Base-by-base conservation (phyloP, 2,888 invertebrate species). In the Melanophora roralis region DNA sequence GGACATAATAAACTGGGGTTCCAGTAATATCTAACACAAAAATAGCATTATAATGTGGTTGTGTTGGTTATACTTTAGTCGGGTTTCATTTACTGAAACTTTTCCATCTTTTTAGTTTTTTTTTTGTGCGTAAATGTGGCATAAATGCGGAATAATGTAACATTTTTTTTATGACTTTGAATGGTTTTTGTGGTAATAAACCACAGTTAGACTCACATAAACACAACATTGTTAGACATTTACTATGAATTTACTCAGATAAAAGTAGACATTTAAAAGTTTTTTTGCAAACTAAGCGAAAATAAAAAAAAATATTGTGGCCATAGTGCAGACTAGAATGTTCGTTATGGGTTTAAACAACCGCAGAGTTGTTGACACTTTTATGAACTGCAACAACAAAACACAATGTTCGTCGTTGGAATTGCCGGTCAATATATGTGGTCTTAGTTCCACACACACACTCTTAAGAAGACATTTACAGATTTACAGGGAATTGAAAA, bases 351-450 rank as follows among this genome's bases (percentile, higher is more conserved):
- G 76, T 64, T 62, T 40, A 57, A 64, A 57, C 49, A 68, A 74
- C 82, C 82, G 62, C 82, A 81, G 55, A 85, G 86, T 85, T 86
- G 86, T 85, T 86, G 87, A 87, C 86, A 87, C 86, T 87, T 86
- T 87, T 87, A 86, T 87, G 86, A 86, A 86, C 86, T 85, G 83
- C 84, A 45, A 84, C 85, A 68, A 21, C 34, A 64, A n/a, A n/a
- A n/a, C 40, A 64, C 57, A 59, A 77, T 65, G 43, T 5, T 6
- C 27, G 34, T 57, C 32, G 68, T 64, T 65, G 8, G 69, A 71
- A 57, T 77, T 64, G 76, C n/a, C 43, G 69, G 69, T 49, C 49
- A 64, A 71, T 71, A 71, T 71, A 23, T 27, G 76, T 69, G 76
- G 76, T 77, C 64, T 64, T 51, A 71, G 51, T 71, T 57, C n/a